Evolutionary conservation across 2,888 invertebrate genomes (phyloP).

Genomic region (Crioceris asparagi): DNA sequence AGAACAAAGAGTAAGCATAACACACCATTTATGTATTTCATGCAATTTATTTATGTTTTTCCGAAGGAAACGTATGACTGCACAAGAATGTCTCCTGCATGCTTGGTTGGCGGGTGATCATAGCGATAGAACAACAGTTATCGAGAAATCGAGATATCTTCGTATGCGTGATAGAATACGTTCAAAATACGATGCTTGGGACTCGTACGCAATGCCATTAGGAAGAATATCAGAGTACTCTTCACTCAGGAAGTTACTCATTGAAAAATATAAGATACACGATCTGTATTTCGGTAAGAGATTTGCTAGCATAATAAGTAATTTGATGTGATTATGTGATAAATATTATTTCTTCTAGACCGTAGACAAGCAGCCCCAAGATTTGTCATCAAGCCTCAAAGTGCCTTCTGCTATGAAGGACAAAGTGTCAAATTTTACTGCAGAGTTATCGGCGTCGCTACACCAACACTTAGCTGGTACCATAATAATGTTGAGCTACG

Average conservation of each 20-base stretch:
- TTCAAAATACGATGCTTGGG: constrained; percentile 68
- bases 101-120: constrained; percentile 90
- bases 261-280: constrained; percentile 94
- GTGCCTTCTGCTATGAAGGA: constrained; percentile 93
- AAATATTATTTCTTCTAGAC: constrained; percentile 46
- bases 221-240: constrained; percentile 97
- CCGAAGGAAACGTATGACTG: constrained; percentile 96
- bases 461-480: constrained; percentile 93
- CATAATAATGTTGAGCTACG: constrained; percentile 85
- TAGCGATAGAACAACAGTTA: constrained; percentile 60
- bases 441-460: constrained; percentile 87
- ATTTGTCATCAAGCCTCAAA: constrained; percentile 94
- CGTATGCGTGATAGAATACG: constrained; percentile 81
- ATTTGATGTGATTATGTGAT: background rate
- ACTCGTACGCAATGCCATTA: constrained; percentile 82
- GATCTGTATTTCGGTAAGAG: constrained; percentile 83
- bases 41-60: background rate
- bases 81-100: constrained; percentile 93
- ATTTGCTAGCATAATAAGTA: background rate
- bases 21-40: background rate
- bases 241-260: constrained; percentile 85
- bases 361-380: constrained; percentile 95
- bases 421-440: constrained; percentile 97
- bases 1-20: constrained; percentile 76
- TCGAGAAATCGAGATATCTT: constrained; percentile 76